Evolutionary conservation across 2,797 vertebrate species (phyloP), one percentile per base, ranked within the genome.

Genomic region (Nothura maculosa): DNA sequence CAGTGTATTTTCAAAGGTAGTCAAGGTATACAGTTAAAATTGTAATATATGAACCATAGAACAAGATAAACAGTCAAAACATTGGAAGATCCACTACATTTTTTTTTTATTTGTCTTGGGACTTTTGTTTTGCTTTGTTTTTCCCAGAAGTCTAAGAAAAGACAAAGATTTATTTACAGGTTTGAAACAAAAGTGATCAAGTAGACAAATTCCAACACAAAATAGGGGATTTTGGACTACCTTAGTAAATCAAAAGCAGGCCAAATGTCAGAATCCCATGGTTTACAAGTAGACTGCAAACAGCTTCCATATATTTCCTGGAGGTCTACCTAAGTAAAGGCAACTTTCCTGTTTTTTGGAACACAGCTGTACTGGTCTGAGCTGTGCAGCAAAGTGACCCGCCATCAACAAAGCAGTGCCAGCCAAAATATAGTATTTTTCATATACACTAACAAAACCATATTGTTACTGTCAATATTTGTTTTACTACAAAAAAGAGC

Each of bases 381-480:
- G 30, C 54, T 55, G 54, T 55, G 45, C 36, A 5, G 2, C 47
- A 22, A 77, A 82, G 30, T 47, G 45, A 92, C 58, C 25, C 3
- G 17, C 30, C 64, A 83, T 54, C 57, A 83, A 54, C 32, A 77
- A 11, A 70, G 21, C 8, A 70, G 19, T 73, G 34, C 15, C 50
- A 91, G 52, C 24, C 90, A 40, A 87, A 94, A 48, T 24, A 85
- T 70, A 9, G 13, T 14, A 28, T 22, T 12, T 52, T 70, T 4
- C 48, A 43, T 7, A 74, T 82, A 67, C 17, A 70, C 27, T 50
- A 68, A 77, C 36, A 81, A 82, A 92, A 27, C 2, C 0, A 7
- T 77, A 9, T 48, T 85, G 67, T 61, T 92, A 40, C 38, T 48
- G 40, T 85, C 75, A 82, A 20, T 52, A 70, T 73, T 85, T 24